Evolutionary conservation across 1,140 invertebrate species (phyloP).

Genomic region (Bacillus rossius): DNA sequence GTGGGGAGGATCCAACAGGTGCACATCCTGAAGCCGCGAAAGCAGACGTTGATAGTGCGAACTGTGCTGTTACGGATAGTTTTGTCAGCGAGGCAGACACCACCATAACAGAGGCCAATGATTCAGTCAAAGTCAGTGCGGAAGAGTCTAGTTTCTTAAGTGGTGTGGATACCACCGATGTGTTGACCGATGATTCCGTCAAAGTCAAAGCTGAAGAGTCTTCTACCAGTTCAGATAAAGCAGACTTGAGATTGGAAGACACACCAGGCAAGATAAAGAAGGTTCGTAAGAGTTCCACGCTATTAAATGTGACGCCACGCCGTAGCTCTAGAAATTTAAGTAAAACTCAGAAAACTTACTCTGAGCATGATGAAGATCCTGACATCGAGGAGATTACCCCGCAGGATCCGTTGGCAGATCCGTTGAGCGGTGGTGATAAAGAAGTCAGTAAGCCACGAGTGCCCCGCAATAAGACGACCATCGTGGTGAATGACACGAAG

Average conservation of each 20-base stretch:
- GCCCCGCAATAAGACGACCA: slow-evolving; percentile 49
- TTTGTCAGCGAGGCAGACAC: neutral
- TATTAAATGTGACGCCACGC: slow-evolving; percentile 47
- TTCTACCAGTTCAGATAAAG: neutral
- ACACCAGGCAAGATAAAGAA: slow-evolving; percentile 35
- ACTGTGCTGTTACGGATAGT: neutral
- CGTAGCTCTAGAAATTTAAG: slow-evolving; percentile 58
- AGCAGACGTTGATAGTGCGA: neutral
- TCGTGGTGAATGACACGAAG: slow-evolving; percentile 68
- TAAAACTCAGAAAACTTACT: slow-evolving; percentile 51
- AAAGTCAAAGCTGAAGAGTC: neutral
- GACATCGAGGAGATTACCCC: slow-evolving; percentile 60
- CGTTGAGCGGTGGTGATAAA: slow-evolving; percentile 32
- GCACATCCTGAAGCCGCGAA: neutral
- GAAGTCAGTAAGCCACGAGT: slow-evolving; percentile 39
- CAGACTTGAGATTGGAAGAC: neutral
- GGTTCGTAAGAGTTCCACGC: slow-evolving; percentile 30
- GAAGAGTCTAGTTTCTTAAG: no score
- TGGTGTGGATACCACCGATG: no score
- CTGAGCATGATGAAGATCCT: slow-evolving; percentile 54
- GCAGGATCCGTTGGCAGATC: slow-evolving; percentile 57
- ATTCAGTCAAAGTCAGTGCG: neutral
- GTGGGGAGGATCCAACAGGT: no score
- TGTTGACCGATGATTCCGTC: neutral
- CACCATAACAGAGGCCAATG: neutral